Evolutionary conservation across 2,113 vertebrate genomes (phyloP), one percentile per base, ranked within the genome.

Genomic region (Pelusios castaneus): DNA sequence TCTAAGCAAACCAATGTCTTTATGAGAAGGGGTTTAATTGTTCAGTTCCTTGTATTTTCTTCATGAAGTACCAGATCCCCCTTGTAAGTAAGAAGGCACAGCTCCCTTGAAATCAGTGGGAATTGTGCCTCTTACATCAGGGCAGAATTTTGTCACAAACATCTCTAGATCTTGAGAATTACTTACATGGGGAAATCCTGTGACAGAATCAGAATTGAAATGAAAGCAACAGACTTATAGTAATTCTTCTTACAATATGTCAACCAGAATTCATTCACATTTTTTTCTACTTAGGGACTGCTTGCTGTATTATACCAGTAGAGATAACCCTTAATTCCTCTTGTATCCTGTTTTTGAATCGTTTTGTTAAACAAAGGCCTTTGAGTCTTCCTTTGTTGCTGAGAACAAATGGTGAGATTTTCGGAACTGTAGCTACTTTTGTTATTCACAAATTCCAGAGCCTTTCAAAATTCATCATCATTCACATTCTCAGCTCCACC

Each of bases 381-480:
- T 96, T 97, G 97, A 97, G 97, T 95, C 95, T 95, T 97, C 97
- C 93, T 98, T 98, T 98, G 98, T 98, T 97, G 94, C 82, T 8
- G 92, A 95, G 97, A 98, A 97, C 97, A 98, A 98, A 97, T 97
- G 97, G 88, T 96, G 97, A 97, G 97, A 98, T 97, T 98, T 98
- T 97, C 91, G 93, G 94, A 95, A 97, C 96, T 96, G 96, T 95
- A 95, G 96, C 96, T 97, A 96, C 97, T 97, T 97, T 98, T 97
- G 96, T 97, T 98, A 96, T 96, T 97, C 96, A 96, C 96, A 85
- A 94, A 98, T 98, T 97, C 97, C 97, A 86, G 94, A 96, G 97
- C 97, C 98, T 98, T 98, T 98, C 97, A 98, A 97, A 98, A 98
- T 98, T 98, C 97, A 98, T 98, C 98, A 98, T 97, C 88, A 96